Percentiles rank a stretch among this genome's conserved stretches.
Evolutionary conservation across 2,888 invertebrate genomes (phyloP).

Genomic region (Lasioglossum morio): DNA sequence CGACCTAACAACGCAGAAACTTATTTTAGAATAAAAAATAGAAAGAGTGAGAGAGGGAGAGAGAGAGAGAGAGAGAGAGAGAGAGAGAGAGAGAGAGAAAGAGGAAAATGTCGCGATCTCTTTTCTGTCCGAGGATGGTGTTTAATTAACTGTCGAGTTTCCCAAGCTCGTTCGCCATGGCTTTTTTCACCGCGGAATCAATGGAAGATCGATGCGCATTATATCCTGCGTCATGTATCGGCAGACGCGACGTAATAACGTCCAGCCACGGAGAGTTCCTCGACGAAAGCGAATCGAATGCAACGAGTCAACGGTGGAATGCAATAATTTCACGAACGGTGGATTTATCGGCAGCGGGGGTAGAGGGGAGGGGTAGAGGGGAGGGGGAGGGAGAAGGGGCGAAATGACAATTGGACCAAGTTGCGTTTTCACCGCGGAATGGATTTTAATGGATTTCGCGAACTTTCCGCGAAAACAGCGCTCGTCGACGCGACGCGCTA

Average conservation of each 20-base stretch:
- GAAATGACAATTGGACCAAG: constrained; percentile 39
- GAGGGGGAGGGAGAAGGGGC: neutral
- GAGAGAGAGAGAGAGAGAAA: neutral
- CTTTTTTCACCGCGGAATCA: neutral
- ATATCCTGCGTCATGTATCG: constrained; percentile 40
- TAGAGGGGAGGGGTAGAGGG: neutral
- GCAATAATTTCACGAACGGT: constrained; percentile 45
- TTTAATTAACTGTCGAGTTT: constrained; percentile 7
- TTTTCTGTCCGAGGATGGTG: neutral
- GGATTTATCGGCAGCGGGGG: constrained; percentile 54
- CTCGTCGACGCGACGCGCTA: neutral
- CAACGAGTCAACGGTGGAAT: constrained; percentile 41
- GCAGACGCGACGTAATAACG: constrained; percentile 28
- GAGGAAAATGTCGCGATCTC: neutral
- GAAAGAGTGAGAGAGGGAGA: too few relatives aligned
- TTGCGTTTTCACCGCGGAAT: constrained; percentile 33
- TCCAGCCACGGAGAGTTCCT: neutral
- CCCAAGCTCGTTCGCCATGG: neutral
- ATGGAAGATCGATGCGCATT: constrained; percentile 14
- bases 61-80: neutral
- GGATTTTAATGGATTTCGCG: constrained; percentile 51
- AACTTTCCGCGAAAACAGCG: neutral
- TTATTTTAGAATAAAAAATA: too few relatives aligned
- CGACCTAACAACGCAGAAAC: neutral
- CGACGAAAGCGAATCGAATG: constrained; percentile 36